Evolutionary conservation across 2,797 vertebrate species (phyloP), one percentile per base, ranked within the genome.

Genomic region (Cottoperca gobio): DNA sequence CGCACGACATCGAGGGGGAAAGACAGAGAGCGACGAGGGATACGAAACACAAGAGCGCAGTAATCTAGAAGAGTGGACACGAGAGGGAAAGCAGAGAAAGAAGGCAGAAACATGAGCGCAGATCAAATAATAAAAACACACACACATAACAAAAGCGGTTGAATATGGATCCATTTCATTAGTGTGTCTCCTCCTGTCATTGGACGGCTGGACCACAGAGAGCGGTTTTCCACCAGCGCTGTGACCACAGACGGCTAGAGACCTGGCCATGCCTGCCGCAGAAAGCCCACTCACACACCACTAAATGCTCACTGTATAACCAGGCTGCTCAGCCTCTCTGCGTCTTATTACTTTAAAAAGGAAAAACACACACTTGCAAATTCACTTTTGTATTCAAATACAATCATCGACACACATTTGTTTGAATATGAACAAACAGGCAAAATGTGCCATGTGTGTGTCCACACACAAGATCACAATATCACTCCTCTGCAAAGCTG

Each of bases 91-190:
- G 78, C 59, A 61, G 52, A 58, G 48, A 66, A 39, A 49, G 46
- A 54, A 83, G 17, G 45, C 62, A 31, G 76, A 63, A 79, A 88
- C 77, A 75, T 35, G 62, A 86, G 70, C 23, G 3, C 49, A 33
- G 58, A 4, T 61, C n/a, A 14, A 33, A n/a, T n/a, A 49, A 5
- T 60, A 39, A 50, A 48, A 46, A 23, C 1, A 24, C 69, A 58
- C 21, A n/a, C 59, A 69, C 48, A 66, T 70, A 86, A 73, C 37
- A 81, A 84, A 86, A 84, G 79, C 11, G 73, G 85, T 84, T 12
- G 23, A 68, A 86, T 80, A 82, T 92, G 95, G 93, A 95, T 94
- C 88, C 89, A 6, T 95, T 94, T 93, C 87, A 94, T 95, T 94
- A 94, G 89, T 74, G 88, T 11, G 90, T 92, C 92, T 92, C 89